These are phyloP conservation scores for Saguinus midas DNA, from an alignment of 2,113 vertebrate genomes.

Conservation along the genomic window DNA sequence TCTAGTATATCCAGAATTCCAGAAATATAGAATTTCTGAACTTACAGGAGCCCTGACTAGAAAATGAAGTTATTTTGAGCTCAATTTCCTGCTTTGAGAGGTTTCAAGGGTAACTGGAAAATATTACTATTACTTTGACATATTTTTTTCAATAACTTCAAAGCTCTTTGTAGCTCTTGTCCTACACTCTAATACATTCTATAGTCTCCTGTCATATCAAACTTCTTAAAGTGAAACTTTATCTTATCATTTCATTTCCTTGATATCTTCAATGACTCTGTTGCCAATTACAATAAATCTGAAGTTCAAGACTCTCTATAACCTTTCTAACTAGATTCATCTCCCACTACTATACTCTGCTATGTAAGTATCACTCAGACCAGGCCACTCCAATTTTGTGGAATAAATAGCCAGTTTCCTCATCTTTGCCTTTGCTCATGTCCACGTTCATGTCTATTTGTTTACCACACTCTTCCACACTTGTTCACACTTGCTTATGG, in stretches of 20 bases:
- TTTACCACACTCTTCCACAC: neutral
- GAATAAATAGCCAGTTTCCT: neutral
- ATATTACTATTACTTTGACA: slow-evolving; percentile 45
- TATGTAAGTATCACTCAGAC: neutral
- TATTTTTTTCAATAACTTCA: slow-evolving; percentile 50
- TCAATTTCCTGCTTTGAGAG: slow-evolving; percentile 39
- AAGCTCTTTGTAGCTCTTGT: slow-evolving; percentile 52
- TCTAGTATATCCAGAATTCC: neutral
- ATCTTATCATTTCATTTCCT: slow-evolving; percentile 53
- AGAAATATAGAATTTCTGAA: neutral
- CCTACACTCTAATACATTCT: slow-evolving; percentile 13
- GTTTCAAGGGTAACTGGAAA: slow-evolving; percentile 58
- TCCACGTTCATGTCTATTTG: neutral
- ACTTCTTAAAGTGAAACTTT: slow-evolving; percentile 48
- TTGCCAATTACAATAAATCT: slow-evolving; percentile 43
- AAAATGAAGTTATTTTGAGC: slow-evolving; percentile 53
- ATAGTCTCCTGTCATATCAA: slow-evolving; percentile 51
- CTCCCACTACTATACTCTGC: neutral
- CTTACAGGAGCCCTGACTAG: neutral
- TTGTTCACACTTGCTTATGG: neutral
- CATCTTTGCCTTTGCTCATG: neutral
- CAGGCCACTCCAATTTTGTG: neutral
- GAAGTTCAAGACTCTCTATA: neutral
- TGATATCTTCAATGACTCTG: slow-evolving; percentile 23
- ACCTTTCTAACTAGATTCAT: neutral